phyloP scores from a whole-genome alignment of 2,113 vertebrate species.

The Thermophis baileyi region DNA sequence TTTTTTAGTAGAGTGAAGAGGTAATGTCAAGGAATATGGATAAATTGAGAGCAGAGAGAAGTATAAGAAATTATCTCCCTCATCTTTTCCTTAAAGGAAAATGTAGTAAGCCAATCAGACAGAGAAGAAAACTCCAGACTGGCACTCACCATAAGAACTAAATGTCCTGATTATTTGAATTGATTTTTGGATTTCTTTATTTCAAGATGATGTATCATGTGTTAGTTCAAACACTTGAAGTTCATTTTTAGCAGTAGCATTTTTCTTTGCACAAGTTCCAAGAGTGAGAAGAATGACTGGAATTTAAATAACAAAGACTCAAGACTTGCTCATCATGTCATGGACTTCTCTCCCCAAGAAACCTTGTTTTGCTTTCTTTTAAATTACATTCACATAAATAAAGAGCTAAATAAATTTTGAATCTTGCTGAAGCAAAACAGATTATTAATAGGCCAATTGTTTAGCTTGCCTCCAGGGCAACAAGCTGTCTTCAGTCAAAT shows the following conservation, averaged over 20 bases:
- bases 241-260: neutral
- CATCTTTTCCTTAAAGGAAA: neutral
- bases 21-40: neutral
- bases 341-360: neutral
- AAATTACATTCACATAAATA: conserved; percentile 11
- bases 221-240: neutral
- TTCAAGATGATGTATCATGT: neutral
- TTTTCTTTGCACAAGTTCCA: neutral
- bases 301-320: neutral
- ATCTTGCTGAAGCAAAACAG: conserved; percentile 29
- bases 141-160: neutral
- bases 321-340: neutral
- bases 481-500: conserved; percentile 49
- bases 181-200: neutral
- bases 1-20: neutral
- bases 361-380: neutral
- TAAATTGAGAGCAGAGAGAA: neutral
- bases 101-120: neutral
- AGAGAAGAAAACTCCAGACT: neutral
- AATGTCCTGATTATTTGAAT: neutral
- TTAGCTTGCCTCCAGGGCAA: conserved; percentile 50
- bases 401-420: conserved; percentile 20
- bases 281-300: neutral
- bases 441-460: conserved; percentile 46
- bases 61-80: neutral